phyloP scores from a whole-genome alignment of 2,797 vertebrate species.

The Sparidentex hasta region DNA sequence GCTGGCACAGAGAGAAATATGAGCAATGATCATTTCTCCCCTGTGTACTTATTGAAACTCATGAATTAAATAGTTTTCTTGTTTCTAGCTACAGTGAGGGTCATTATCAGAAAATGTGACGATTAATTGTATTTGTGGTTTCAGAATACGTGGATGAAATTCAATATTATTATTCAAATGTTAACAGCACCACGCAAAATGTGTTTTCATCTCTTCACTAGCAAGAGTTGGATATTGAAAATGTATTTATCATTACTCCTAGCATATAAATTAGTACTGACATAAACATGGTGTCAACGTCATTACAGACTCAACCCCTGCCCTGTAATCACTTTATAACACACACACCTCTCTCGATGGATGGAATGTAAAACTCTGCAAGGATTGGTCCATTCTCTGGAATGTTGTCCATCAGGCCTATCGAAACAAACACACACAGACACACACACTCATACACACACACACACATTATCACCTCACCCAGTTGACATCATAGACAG shows the following conservation, averaged over 20 bases:
- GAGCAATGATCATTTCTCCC: background rate
- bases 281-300: background rate
- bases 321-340: background rate
- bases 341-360: constrained; percentile 17
- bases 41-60: background rate
- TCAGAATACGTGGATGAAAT: background rate
- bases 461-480: constrained; percentile 26
- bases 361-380: constrained; percentile 40
- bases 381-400: constrained; percentile 59
- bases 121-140: background rate
- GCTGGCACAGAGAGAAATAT: background rate
- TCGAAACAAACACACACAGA: constrained; percentile 59
- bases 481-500: constrained; percentile 43
- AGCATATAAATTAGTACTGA: background rate
- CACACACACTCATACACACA: constrained; percentile 9
- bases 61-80: no score
- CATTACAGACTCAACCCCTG: background rate
- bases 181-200: background rate
- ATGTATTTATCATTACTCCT: background rate
- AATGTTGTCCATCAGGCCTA: constrained; percentile 78
- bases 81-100: no score
- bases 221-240: background rate
- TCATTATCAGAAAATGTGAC: no score
- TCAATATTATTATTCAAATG: background rate
- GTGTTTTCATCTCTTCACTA: background rate